Evolutionary conservation across 2,797 vertebrate species (phyloP).

Genomic region (Protosalanx chinensis): DNA sequence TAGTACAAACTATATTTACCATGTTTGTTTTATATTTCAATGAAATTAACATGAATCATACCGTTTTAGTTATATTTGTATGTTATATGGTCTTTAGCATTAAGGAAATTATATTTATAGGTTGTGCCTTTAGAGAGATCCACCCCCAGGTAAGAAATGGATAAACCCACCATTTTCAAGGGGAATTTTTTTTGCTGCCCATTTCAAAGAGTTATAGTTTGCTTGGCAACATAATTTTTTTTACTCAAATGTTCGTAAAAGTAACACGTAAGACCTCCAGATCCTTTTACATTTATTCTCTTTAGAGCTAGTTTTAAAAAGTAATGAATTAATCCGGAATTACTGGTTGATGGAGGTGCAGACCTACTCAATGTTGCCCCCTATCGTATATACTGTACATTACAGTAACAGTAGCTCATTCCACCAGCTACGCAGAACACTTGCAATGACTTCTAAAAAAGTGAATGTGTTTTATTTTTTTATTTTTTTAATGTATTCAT

Average conservation of each 20-base stretch:
- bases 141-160: neutral
- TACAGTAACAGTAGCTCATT: neutral
- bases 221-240: neutral
- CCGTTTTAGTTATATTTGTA: neutral
- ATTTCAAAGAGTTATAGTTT: neutral
- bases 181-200: constrained; percentile 1
- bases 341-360: neutral
- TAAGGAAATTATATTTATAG: neutral
- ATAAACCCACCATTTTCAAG: neutral
- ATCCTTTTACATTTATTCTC: neutral
- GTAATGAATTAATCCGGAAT: neutral
- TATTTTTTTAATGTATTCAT: no score
- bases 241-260: neutral
- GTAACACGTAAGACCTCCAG: neutral
- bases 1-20: neutral
- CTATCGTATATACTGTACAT: neutral
- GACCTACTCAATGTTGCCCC: constrained; percentile 9
- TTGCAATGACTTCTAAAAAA: no score
- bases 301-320: neutral
- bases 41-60: neutral
- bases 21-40: neutral
- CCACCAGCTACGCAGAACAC: neutral
- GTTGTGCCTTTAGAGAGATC: neutral
- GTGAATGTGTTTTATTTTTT: no score
- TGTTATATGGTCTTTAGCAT: neutral